A percentile compares a stretch with the other conserved stretches of the same genome.
phyloP scores from a whole-genome alignment of 2,113 vertebrate species.

The Atlantisia rogersi region DNA sequence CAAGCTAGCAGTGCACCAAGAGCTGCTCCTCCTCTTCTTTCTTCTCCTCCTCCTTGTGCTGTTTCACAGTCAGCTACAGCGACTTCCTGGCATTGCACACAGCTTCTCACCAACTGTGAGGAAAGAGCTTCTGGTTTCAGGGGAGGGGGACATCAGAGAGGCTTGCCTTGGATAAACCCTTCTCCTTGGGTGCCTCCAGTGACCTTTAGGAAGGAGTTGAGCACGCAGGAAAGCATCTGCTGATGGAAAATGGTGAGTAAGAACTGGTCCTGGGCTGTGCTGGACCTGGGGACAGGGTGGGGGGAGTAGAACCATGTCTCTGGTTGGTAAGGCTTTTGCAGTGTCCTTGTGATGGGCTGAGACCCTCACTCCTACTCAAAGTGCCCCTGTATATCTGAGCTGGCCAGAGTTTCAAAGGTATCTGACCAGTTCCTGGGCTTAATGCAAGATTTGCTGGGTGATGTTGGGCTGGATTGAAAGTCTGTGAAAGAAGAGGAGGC shows the following conservation, averaged over 20 bases:
- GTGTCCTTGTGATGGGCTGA: background rate
- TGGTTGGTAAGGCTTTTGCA: background rate
- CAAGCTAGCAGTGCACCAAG: background rate
- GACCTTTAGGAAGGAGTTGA: background rate
- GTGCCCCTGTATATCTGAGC: background rate
- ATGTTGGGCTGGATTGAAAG: background rate
- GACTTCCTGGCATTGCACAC: slow-evolving; percentile 34
- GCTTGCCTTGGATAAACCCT: background rate
- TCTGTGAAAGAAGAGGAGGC: background rate
- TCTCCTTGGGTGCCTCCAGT: background rate
- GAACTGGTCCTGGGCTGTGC: background rate
- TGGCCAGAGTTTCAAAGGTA: background rate
- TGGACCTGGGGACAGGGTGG: fast-evolving
- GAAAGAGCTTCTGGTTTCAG: background rate
- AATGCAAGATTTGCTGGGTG: background rate
- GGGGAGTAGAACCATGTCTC: fast-evolving
- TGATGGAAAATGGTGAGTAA: slow-evolving; percentile 62
- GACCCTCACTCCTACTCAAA: background rate
- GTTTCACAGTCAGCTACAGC: background rate
- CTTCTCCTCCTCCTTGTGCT: background rate
- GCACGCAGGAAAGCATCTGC: background rate
- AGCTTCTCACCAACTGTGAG: background rate
- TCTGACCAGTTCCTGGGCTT: background rate
- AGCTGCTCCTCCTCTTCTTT: background rate
- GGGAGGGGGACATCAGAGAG: background rate